Evolutionary conservation across 2,888 invertebrate genomes (phyloP).

Genomic region (Cheilosia impressa): DNA sequence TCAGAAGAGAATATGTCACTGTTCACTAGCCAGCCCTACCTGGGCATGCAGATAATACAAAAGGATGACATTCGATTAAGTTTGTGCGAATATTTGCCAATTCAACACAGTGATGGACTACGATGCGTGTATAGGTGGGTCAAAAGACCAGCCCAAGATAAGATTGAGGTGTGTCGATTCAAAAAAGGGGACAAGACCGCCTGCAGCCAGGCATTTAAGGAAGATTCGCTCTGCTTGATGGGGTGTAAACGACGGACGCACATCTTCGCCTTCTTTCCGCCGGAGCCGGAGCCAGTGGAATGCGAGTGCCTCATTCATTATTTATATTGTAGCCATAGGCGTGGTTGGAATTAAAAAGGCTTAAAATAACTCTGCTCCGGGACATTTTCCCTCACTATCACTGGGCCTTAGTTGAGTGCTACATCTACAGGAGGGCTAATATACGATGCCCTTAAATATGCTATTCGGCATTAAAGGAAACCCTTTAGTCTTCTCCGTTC

Average conservation of each 20-base stretch:
- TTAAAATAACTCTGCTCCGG: constrained; percentile 60
- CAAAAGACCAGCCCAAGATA: constrained; percentile 34
- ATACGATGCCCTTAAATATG: constrained; percentile 9
- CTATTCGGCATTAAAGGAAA: constrained; percentile 23
- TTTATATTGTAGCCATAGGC: constrained; percentile 60
- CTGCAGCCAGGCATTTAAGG: constrained; percentile 39
- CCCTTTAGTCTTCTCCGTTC: constrained; percentile 15
- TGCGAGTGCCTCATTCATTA: constrained; percentile 51
- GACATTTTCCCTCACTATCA: constrained; percentile 47
- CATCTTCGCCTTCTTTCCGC: not conserved
- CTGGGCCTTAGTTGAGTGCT: constrained; percentile 10
- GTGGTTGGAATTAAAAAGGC: constrained; percentile 70
- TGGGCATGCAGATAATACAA: constrained; percentile 24
- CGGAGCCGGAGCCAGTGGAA: not conserved
- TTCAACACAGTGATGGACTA: constrained; percentile 42
- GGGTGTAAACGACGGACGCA: constrained; percentile 38
- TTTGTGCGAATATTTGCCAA: constrained; percentile 32
- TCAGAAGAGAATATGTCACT: constrained; percentile 3
- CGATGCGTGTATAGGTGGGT: constrained; percentile 30
- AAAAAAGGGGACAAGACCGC: constrained; percentile 30
- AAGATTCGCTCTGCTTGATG: constrained; percentile 28
- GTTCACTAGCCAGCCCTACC: not conserved
- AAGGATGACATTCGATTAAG: constrained; percentile 52
- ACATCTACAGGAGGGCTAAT: constrained; percentile 11
- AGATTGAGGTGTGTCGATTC: constrained; percentile 47